These are phyloP conservation scores for Odontomachus brunneus DNA, from an alignment of 1,140 invertebrate genomes.

Conservation along the genomic window DNA sequence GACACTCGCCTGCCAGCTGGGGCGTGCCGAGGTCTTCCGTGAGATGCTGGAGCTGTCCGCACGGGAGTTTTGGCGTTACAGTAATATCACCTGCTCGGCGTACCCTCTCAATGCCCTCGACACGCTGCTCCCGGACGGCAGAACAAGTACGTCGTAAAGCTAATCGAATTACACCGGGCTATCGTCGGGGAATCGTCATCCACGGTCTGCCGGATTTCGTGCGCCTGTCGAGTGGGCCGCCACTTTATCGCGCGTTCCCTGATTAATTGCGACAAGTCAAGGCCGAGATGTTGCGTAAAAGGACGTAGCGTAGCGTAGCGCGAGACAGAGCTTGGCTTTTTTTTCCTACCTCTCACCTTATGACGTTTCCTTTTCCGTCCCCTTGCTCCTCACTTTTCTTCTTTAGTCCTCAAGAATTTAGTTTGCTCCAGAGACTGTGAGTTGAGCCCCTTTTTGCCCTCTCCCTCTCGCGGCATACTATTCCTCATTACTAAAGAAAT, in stretches of 20 bases:
- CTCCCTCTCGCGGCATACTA: background rate
- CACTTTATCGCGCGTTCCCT: constrained; percentile 50
- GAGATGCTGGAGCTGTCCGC: constrained; percentile 99
- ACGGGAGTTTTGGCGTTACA: constrained; percentile 99
- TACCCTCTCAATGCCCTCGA: constrained; percentile 98
- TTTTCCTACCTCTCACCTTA: background rate
- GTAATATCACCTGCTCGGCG: constrained; percentile 99
- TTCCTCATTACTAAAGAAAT: background rate
- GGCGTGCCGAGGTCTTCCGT: constrained; percentile 97
- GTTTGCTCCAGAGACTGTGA: background rate
- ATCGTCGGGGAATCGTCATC: constrained; percentile 66
- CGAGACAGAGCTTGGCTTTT: background rate
- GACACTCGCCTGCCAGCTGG: constrained; percentile 97
- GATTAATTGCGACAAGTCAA: constrained; percentile 54
- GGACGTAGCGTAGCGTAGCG: background rate
- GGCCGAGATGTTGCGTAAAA: constrained; percentile 43
- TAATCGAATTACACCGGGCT: constrained; percentile 79
- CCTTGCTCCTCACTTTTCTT: background rate
- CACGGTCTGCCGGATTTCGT: background rate
- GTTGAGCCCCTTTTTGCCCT: background rate
- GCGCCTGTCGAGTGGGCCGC: constrained; percentile 54
- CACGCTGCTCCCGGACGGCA: constrained; percentile 96
- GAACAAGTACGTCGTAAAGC: constrained; percentile 92
- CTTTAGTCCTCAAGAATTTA: background rate
- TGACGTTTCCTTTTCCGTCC: too few species aligned